These are phyloP conservation scores for Onychorhynchus coronatus DNA, from an alignment of 2,113 vertebrate species.

Conservation along the genomic window DNA sequence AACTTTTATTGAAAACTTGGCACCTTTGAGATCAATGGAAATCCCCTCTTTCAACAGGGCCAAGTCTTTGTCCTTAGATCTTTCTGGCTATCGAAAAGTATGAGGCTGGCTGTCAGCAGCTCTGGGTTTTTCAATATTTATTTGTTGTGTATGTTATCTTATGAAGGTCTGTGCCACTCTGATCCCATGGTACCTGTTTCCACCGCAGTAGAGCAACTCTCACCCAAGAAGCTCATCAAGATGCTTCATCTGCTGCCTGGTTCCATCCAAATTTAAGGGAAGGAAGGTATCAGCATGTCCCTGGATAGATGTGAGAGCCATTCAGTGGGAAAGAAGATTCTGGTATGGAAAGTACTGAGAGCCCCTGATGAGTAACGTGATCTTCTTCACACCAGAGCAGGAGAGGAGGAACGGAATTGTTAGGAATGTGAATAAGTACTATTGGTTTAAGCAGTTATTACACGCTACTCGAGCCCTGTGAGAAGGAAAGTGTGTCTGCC, in stretches of 20 bases:
- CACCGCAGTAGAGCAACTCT: neutral
- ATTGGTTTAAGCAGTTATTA: neutral
- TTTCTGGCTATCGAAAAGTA: neutral
- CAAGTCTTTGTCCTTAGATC: neutral
- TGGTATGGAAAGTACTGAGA: neutral
- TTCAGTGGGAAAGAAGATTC: neutral
- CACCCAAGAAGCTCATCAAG: neutral
- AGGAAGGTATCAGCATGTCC: neutral
- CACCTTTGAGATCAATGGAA: neutral
- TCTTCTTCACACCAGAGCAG: neutral
- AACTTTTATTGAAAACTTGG: neutral
- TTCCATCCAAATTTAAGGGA: neutral
- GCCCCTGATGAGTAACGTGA: neutral
- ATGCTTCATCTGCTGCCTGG: neutral
- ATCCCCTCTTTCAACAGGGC: neutral
- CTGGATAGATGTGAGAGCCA: neutral
- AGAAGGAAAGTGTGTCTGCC: neutral
- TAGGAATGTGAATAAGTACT: neutral
- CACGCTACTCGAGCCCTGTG: slow-evolving; percentile 20
- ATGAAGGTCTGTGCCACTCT: neutral
- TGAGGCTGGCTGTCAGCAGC: neutral
- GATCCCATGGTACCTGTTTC: neutral
- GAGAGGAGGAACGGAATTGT: neutral
- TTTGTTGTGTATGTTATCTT: neutral
- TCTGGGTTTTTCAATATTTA: neutral